Evolutionary conservation across 2,888 invertebrate species (phyloP).

Genomic region (Atrina japonica): DNA sequence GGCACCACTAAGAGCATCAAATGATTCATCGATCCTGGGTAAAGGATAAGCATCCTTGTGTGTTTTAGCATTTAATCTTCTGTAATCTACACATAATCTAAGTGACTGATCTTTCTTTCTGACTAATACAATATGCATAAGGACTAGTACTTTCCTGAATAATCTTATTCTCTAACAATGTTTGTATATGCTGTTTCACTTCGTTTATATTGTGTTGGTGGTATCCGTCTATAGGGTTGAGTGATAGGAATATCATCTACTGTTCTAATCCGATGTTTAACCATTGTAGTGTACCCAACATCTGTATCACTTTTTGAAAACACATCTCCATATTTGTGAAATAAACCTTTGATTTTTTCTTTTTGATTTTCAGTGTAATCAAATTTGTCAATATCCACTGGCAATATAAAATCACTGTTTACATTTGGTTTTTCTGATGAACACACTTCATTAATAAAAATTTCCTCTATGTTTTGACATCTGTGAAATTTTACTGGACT

Average conservation of each 20-base stretch:
- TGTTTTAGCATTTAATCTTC: slow-evolving; percentile 46
- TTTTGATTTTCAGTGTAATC: neutral
- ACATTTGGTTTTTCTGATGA: neutral
- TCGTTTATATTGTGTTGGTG: slow-evolving; percentile 29
- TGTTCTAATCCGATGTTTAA: slow-evolving; percentile 28
- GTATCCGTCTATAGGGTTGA: slow-evolving; percentile 25
- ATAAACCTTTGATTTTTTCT: slow-evolving; percentile 5
- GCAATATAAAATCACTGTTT: neutral
- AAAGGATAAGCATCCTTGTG: too few relatives aligned
- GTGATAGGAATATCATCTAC: slow-evolving; percentile 28
- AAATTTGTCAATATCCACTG: slow-evolving; percentile 6
- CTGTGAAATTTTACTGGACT: neutral
- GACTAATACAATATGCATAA: slow-evolving; percentile 31
- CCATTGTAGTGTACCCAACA: slow-evolving; percentile 30
- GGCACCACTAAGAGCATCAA: too few relatives aligned
- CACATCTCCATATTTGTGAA: slow-evolving; percentile 23
- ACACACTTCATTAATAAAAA: neutral
- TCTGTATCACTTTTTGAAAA: slow-evolving; percentile 22
- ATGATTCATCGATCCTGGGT: too few relatives aligned
- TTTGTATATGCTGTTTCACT: too few relatives aligned
- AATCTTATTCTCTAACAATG: slow-evolving; percentile 18
- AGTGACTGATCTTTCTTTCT: slow-evolving; percentile 26
- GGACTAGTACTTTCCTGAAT: slow-evolving; percentile 27
- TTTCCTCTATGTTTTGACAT: neutral
- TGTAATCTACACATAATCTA: slow-evolving; percentile 41